Evolutionary conservation across 2,113 vertebrate species (phyloP), one percentile per base, ranked within the genome.

Genomic region (Catharus bicknelli): DNA sequence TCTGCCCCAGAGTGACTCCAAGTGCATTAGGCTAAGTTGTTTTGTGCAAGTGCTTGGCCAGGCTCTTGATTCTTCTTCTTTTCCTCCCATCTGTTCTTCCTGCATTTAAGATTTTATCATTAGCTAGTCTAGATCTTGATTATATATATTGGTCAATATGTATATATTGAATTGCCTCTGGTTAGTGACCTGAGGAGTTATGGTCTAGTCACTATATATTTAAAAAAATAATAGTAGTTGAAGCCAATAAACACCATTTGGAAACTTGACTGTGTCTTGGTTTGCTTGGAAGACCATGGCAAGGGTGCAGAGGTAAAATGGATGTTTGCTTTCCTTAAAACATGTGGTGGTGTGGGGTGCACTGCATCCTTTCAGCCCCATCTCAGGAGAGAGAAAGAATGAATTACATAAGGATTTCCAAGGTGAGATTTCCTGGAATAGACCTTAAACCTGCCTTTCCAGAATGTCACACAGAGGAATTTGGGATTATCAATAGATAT

Each of bases 321-420:
- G 62, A 58, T 26, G 4, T 26, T 7, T 93, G 19, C 51, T 76
- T n/a, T 32, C 21, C 32, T 70, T 74, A 32, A 74, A 88, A 32
- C 3, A 3, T 4, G 0, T 15, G 61, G 16, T 59, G 21, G 26
- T 5, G 1, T 20, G 26, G 32, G 20, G 20, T 47, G 43, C 29
- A 13, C 29, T 74, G 0, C 12, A 5, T 38, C 38, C 38, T 36
- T 77, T 54, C 69, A 86, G 23, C 38, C 58, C 13, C 14, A 8
- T 30, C 23, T 45, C 27, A 45, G 18, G 23, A 74, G 32, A 29
- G 48, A 42, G 10, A 5, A 16, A 42, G 10, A 5, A 16, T 51
- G 6, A 55, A 13, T 26, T 4, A 5, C 34, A 10, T 63, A 26
- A 57, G 16, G 16, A 25, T 68, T 69, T 66, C 27, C 45, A 54